Conservation (phyloP, 2,113 vertebrate species). For the Amblyopsis rosae region DNA sequence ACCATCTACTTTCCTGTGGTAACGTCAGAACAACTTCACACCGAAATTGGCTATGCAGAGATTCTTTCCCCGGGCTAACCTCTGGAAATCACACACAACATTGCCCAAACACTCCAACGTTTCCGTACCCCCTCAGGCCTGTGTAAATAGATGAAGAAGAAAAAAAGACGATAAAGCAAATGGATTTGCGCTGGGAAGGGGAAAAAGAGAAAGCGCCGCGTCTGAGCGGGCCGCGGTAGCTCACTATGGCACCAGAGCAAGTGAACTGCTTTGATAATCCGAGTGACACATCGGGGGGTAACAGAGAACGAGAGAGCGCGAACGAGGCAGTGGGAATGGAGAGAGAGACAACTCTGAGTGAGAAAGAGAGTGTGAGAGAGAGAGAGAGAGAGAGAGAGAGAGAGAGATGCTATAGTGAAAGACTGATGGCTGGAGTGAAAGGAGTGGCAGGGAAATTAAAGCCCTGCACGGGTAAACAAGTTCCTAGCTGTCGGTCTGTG, state of each 20-base stretch:
- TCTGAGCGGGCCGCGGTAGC: conserved; percentile 35
- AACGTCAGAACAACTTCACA: conserved; percentile 43
- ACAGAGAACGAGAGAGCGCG: background rate
- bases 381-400: background rate
- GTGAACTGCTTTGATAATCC: conserved; percentile 6
- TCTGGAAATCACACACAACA: conserved; percentile 52
- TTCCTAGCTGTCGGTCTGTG: conserved; percentile 57
- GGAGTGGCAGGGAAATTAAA: conserved; percentile 63
- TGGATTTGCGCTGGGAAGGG: conserved; percentile 19
- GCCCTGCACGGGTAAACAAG: conserved; percentile 59
- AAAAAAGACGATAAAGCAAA: conserved; percentile 56
- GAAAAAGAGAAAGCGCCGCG: conserved; percentile 11
- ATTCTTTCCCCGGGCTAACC: conserved; percentile 45
- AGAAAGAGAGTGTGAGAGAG: conserved; percentile 10
- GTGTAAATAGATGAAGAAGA: conserved; percentile 51
- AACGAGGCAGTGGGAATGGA: background rate
- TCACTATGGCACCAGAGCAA: background rate
- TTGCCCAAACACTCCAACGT: conserved; percentile 41
- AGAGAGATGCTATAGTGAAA: background rate
- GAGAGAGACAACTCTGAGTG: conserved; percentile 21
- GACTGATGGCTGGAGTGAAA: conserved; percentile 43
- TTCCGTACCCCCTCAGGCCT: conserved; percentile 23
- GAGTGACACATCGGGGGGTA: conserved; percentile 21
- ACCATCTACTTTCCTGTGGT: conserved; percentile 35
- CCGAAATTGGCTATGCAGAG: conserved; percentile 37